Percentiles rank a stretch among this genome's conserved stretches.
Conservation (phyloP, 1,140 invertebrate genomes). For the Pseudomyrmex dendroicus region DNA sequence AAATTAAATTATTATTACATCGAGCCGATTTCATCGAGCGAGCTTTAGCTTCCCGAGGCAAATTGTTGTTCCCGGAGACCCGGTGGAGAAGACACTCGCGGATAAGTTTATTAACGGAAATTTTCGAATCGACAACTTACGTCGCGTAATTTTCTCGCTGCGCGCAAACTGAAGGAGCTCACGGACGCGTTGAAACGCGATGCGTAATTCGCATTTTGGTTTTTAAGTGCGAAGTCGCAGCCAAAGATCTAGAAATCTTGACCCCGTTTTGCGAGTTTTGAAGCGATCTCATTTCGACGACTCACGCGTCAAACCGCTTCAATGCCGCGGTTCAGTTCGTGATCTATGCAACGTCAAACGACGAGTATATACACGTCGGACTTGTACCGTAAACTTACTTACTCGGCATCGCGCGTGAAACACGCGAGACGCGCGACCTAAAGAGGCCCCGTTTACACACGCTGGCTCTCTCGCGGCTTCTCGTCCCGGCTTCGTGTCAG, state of each 20-base stretch:
- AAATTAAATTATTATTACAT: slow-evolving; percentile 44
- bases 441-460: slow-evolving; percentile 53
- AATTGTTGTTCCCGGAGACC: slow-evolving; percentile 27
- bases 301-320: background rate
- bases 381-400: too few species aligned
- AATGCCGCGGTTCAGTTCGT: background rate
- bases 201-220: background rate
- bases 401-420: slow-evolving; percentile 41
- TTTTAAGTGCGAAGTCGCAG: background rate
- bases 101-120: background rate
- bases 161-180: background rate
- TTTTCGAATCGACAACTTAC: slow-evolving; percentile 18
- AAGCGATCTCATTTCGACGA: background rate
- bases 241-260: background rate
- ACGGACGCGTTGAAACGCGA: too few species aligned
- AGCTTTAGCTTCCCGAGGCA: background rate
- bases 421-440: slow-evolving; percentile 56
- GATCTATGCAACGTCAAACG: background rate
- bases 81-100: slow-evolving; percentile 3
- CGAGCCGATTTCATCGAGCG: slow-evolving; percentile 25
- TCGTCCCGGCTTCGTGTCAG: slow-evolving; percentile 48
- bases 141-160: slow-evolving; percentile 25
- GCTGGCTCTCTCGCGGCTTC: slow-evolving; percentile 36
- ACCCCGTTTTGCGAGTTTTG: too few species aligned
- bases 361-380: background rate